These are phyloP conservation scores for Euclidia mi DNA, from an alignment of 2,888 invertebrate genomes.

Conservation along the genomic window DNA sequence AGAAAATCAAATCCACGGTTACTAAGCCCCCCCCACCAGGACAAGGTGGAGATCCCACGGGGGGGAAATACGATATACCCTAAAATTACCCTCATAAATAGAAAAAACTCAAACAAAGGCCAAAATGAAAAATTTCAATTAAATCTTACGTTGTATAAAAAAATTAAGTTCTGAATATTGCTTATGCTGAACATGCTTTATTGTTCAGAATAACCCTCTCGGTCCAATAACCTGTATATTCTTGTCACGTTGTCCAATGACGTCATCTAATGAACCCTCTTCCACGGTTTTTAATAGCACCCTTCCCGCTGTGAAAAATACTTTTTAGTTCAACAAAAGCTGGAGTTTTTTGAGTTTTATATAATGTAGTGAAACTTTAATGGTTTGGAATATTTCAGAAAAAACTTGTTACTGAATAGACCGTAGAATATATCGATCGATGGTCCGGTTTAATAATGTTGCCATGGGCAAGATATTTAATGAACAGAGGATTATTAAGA, in stretches of 20 bases:
- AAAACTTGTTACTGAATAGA: too few species aligned
- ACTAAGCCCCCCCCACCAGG: too few species aligned
- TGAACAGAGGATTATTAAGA: too few species aligned
- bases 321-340: conserved; percentile 40
- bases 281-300: conserved; percentile 63
- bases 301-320: conserved; percentile 50
- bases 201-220: conserved; percentile 24
- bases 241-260: conserved; percentile 60
- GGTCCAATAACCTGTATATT: conserved; percentile 53
- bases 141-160: neutral
- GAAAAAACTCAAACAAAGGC: neutral
- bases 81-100: too few species aligned
- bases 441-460: too few species aligned
- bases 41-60: too few species aligned
- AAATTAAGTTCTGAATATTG: neutral
- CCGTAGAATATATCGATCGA: too few species aligned
- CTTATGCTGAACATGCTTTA: too few species aligned
- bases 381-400: neutral
- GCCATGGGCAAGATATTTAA: too few species aligned
- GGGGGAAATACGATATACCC: neutral
- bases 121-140: conserved; percentile 6
- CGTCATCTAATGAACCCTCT: conserved; percentile 65
- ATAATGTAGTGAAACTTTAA: too few species aligned
- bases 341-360: too few species aligned
- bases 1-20: too few species aligned